phyloP scores from a whole-genome alignment of 1,140 invertebrate species.

The Monochamus saltuarius region DNA sequence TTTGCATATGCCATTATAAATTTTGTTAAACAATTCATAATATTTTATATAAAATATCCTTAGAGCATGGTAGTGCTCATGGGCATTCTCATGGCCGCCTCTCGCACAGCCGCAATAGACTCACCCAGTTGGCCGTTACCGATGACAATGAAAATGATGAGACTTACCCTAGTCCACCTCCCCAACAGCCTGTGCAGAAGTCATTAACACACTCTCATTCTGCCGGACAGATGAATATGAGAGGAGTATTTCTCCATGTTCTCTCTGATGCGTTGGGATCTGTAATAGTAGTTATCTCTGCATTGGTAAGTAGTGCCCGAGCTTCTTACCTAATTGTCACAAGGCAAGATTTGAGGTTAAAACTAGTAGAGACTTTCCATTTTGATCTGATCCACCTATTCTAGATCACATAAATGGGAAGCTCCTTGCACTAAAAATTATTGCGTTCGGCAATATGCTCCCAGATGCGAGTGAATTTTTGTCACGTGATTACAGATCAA shows the following conservation, averaged over 20 bases:
- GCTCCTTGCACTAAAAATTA: too few species aligned
- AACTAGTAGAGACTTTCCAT: background rate
- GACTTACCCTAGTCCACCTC: conserved; percentile 59
- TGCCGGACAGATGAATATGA: conserved; percentile 92
- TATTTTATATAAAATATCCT: conserved; percentile 3
- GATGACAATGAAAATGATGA: conserved; percentile 83
- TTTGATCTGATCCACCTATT: too few species aligned
- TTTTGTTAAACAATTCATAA: too few species aligned
- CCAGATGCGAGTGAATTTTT: too few species aligned
- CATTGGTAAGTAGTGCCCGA: conserved; percentile 57
- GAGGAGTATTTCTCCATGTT: conserved; percentile 96
- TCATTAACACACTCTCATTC: conserved; percentile 58
- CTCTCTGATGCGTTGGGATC: conserved; percentile 95
- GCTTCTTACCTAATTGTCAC: too few species aligned
- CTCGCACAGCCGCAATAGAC: conserved; percentile 61
- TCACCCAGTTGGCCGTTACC: conserved; percentile 65
- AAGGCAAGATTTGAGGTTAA: background rate
- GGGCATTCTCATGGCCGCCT: conserved; percentile 69
- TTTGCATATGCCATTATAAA: too few species aligned
- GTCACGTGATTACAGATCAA: too few species aligned
- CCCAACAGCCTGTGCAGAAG: conserved; percentile 46
- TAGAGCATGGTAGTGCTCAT: conserved; percentile 76
- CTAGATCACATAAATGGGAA: too few species aligned
- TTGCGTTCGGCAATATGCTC: too few species aligned
- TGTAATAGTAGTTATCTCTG: conserved; percentile 94